phyloP scores from a whole-genome alignment of 2,113 vertebrate species.

The Vireo altiloquus region DNA sequence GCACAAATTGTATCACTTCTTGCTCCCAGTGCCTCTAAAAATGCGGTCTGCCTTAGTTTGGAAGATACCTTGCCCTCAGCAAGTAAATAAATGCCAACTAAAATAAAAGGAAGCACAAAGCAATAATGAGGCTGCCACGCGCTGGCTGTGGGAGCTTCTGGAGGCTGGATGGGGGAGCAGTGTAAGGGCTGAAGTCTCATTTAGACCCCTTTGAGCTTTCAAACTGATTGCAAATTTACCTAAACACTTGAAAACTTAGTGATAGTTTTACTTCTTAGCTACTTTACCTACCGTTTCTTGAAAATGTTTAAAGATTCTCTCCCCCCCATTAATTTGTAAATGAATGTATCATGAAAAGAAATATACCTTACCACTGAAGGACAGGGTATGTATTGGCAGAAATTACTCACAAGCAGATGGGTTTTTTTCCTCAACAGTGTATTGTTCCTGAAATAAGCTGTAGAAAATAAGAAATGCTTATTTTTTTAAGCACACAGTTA shows the following conservation, averaged over 20 bases:
- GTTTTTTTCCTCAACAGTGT: background rate
- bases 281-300: background rate
- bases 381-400: background rate
- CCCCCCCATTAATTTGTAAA: background rate
- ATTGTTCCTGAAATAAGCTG: background rate
- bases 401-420: background rate
- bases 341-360: background rate
- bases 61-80: slow-evolving; percentile 55
- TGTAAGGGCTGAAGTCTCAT: background rate
- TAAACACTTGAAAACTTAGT: background rate
- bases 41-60: background rate
- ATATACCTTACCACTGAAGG: background rate
- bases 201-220: background rate
- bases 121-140: background rate
- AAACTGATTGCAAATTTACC: background rate
- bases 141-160: background rate
- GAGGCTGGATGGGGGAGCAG: background rate
- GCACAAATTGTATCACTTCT: slow-evolving; percentile 18
- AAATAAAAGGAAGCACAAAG: slow-evolving; percentile 41
- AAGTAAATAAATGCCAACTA: slow-evolving; percentile 54
- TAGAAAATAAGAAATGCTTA: background rate
- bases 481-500: background rate
- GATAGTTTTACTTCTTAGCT: background rate
- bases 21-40: background rate
- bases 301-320: background rate